Percentiles rank a stretch among this genome's conserved stretches.
Conservation (phyloP, 2,888 invertebrate species). For the Cephus pygmeus region DNA sequence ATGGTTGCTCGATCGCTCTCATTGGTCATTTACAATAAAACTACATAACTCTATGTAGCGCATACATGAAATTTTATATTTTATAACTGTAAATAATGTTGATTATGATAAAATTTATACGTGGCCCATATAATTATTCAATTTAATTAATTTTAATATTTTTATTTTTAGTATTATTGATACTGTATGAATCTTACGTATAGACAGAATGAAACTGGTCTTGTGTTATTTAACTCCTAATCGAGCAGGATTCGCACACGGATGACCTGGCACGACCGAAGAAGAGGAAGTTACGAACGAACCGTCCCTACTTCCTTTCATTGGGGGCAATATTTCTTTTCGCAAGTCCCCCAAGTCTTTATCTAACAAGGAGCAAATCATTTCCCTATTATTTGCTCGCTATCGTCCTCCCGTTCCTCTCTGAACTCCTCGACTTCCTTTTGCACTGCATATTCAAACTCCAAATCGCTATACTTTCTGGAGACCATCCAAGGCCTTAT, state of each 20-base stretch:
- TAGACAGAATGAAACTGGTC: neutral
- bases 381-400: conserved; percentile 67
- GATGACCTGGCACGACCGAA: conserved; percentile 53
- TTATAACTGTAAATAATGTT: no score
- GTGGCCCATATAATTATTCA: no score
- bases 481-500: conserved; percentile 62
- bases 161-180: neutral
- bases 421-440: conserved; percentile 51
- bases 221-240: conserved; percentile 54
- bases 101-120: no score
- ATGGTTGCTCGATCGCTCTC: neutral
- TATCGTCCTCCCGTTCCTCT: conserved; percentile 55
- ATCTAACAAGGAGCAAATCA: conserved; percentile 67
- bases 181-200: neutral
- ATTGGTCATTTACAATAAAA: neutral
- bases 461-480: conserved; percentile 58
- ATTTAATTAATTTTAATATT: neutral
- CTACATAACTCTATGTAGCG: neutral
- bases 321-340: conserved; percentile 64
- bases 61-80: no score
- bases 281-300: conserved; percentile 57
- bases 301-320: conserved; percentile 58
- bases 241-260: conserved; percentile 54
- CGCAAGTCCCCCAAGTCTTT: conserved; percentile 50
- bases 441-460: conserved; percentile 53